phyloP scores from a whole-genome alignment of 2,888 invertebrate species.

The Agrotis ipsilon region DNA sequence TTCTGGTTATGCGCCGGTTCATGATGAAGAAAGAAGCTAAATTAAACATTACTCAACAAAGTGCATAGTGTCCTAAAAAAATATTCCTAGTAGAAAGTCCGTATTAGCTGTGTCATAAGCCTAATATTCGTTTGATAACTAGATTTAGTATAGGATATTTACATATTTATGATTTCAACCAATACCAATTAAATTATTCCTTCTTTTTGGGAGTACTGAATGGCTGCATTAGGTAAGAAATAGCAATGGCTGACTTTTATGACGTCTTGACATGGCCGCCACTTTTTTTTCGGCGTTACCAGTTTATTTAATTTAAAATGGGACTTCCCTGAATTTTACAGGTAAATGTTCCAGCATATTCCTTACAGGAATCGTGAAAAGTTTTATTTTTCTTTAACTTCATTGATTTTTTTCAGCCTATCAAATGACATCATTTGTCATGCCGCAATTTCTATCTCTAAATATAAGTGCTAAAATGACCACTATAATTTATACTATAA shows the following conservation, averaged over 20 bases:
- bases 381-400: neutral
- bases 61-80: slow-evolving; percentile 46
- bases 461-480: slow-evolving; percentile 34
- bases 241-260: slow-evolving; percentile 4
- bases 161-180: slow-evolving; percentile 61
- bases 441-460: slow-evolving; percentile 12
- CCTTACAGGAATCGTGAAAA: neutral
- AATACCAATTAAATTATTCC: slow-evolving; percentile 52
- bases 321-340: neutral
- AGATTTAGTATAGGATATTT: slow-evolving; percentile 50
- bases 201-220: slow-evolving; percentile 54
- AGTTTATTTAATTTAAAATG: neutral
- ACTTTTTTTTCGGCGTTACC: slow-evolving; percentile 35
- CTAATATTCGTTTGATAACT: slow-evolving; percentile 55
- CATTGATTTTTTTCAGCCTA: neutral
- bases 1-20: too few species aligned
- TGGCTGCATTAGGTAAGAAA: slow-evolving; percentile 44
- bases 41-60: slow-evolving; percentile 44
- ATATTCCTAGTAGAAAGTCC: slow-evolving; percentile 62
- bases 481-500: slow-evolving; percentile 23
- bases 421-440: slow-evolving; percentile 18
- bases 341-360: neutral
- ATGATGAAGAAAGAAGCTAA: too few species aligned
- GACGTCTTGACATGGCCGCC: slow-evolving; percentile 40
- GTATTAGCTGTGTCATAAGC: slow-evolving; percentile 60